These are phyloP conservation scores for Galaxea fascicularis DNA, from an alignment of 92 coral and sea anemone species.

Conservation along the genomic window DNA sequence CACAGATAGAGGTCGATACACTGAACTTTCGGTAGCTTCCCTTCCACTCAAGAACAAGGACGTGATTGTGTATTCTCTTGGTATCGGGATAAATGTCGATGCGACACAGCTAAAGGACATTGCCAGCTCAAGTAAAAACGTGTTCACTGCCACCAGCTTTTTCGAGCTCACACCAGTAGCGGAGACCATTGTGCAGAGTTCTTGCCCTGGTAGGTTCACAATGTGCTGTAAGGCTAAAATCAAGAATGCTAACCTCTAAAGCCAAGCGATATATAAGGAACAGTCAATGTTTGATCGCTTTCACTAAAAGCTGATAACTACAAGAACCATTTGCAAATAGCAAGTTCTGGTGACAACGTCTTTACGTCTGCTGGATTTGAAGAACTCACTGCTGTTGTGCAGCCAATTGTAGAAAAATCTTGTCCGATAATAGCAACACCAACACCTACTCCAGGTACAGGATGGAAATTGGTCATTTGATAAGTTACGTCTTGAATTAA, in stretches of 20 bases:
- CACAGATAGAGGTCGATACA: slow-evolving; percentile 38
- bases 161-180: slow-evolving; percentile 8
- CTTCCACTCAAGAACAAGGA: slow-evolving; percentile 49
- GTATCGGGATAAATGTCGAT: slow-evolving; percentile 46
- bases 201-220: slow-evolving; percentile 27
- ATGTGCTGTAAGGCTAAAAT: too few relatives aligned
- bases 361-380: slow-evolving; percentile 5
- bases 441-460: neutral
- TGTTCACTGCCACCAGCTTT: slow-evolving; percentile 33
- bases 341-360: neutral
- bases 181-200: slow-evolving; percentile 20
- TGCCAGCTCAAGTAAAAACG: slow-evolving; percentile 27
- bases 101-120: slow-evolving; percentile 16
- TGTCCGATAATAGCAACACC: neutral
- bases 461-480: neutral
- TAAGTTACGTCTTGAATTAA: too few relatives aligned
- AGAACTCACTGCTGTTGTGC: neutral
- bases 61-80: slow-evolving; percentile 57
- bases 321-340: too few relatives aligned
- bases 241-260: too few relatives aligned
- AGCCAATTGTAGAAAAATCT: slow-evolving; percentile 27
- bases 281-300: too few relatives aligned
- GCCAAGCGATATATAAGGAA: too few relatives aligned
- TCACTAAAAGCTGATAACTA: too few relatives aligned
- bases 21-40: slow-evolving; percentile 49